Evolutionary conservation across 2,888 invertebrate genomes (phyloP).

Genomic region (Caenorhabditis sp.): DNA sequence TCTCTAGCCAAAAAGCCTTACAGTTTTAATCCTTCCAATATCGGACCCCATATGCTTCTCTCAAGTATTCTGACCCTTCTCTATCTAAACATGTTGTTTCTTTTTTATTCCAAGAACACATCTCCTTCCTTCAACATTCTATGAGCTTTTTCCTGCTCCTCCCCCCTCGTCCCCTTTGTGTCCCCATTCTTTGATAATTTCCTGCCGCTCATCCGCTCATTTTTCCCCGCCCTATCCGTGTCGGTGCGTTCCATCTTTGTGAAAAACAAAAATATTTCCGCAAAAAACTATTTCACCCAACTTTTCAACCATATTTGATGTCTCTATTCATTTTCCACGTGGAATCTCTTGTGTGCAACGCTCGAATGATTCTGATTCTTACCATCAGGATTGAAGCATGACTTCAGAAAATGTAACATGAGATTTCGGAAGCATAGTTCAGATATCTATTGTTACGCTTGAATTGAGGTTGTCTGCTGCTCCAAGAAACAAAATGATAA

Average conservation of each 20-base stretch:
- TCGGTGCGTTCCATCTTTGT: not conserved
- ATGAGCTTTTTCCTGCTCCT: slow-evolving; percentile 18
- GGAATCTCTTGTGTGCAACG: slow-evolving; percentile 24
- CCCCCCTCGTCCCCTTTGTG: not conserved
- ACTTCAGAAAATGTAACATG: slow-evolving; percentile 22
- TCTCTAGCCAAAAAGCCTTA: too few species aligned
- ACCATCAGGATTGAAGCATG: slow-evolving; percentile 26
- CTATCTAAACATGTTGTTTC: not conserved
- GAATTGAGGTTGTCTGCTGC: not conserved
- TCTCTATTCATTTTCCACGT: not conserved
- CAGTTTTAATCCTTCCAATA: too few species aligned
- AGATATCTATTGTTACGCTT: not conserved
- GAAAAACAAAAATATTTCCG: slow-evolving; percentile 43
- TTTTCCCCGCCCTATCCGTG: not conserved
- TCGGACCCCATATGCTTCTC: not conserved
- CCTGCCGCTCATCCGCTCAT: slow-evolving; percentile 29
- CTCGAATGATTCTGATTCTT: slow-evolving; percentile 18
- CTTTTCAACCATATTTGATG: slow-evolving; percentile 14
- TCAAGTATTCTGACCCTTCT: not conserved
- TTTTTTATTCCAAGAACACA: slow-evolving; percentile 8
- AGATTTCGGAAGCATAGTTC: not conserved
- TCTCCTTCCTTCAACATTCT: slow-evolving; percentile 1
- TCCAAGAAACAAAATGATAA: not conserved
- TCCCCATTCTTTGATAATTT: slow-evolving; percentile 46
- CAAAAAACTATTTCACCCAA: slow-evolving; percentile 32